A percentile compares a stretch with the other conserved stretches of the same genome.
phyloP scores from a whole-genome alignment of 2,113 vertebrate species.

The Oxyura jamaicensis region DNA sequence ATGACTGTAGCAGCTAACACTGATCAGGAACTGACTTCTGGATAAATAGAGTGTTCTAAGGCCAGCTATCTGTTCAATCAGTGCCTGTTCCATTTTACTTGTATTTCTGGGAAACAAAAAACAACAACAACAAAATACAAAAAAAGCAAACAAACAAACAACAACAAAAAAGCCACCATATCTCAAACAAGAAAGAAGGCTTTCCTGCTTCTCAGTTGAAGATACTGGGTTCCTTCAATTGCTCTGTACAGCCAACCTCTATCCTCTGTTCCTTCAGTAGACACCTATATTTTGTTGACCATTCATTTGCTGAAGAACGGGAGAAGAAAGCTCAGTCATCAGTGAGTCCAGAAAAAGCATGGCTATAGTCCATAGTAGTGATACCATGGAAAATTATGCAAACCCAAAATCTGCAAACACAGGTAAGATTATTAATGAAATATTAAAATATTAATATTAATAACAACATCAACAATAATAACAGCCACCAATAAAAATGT shows the following conservation, averaged over 20 bases:
- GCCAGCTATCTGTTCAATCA: not conserved
- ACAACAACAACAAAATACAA: too few species aligned
- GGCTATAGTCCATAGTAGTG: not conserved
- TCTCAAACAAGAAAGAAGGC: not conserved
- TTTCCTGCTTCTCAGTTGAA: not conserved
- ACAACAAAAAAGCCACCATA: too few species aligned
- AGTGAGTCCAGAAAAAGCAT: not conserved
- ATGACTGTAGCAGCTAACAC: not conserved
- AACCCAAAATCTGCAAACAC: not conserved
- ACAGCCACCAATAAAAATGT: not conserved
- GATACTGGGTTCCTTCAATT: not conserved
- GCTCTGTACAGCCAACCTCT: not conserved
- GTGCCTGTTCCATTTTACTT: not conserved
- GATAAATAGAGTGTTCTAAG: not conserved
- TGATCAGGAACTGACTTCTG: not conserved
- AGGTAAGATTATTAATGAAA: not conserved
- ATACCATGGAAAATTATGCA: not conserved
- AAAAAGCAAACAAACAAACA: too few species aligned
- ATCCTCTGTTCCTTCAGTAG: not conserved
- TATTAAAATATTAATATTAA: too few species aligned
- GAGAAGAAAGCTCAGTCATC: not conserved
- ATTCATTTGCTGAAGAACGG: not conserved
- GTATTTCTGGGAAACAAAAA: not conserved
- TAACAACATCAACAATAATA: too few species aligned
- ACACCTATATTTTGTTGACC: not conserved